phyloP scores from a whole-genome alignment of 1,140 invertebrate genomes.

The Drosophila biarmipes region DNA sequence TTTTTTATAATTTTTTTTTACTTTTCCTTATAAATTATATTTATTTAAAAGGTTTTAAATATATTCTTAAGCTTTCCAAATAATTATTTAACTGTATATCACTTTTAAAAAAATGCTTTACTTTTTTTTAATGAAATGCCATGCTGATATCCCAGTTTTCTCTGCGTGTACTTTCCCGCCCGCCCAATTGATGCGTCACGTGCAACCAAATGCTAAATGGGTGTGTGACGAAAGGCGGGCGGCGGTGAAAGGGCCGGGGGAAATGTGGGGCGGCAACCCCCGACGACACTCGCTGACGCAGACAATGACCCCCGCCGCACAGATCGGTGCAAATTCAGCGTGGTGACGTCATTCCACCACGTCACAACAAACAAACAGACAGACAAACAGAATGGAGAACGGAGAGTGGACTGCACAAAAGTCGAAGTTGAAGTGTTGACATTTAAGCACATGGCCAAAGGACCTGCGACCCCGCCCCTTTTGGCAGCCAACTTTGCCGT shows the following conservation, averaged over 20 bases:
- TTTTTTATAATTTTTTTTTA: no score
- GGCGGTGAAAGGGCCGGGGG: neutral
- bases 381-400: constrained; percentile 4
- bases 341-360: constrained; percentile 45
- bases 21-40: no score
- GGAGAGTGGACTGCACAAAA: constrained; percentile 60
- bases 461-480: neutral
- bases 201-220: constrained; percentile 30
- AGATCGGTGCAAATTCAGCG: constrained; percentile 52
- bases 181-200: constrained; percentile 51
- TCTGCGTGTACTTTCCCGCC: neutral
- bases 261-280: constrained; percentile 1
- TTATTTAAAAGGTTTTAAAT: no score
- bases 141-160: neutral
- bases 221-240: constrained; percentile 7
- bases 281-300: constrained; percentile 55
- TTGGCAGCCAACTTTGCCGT: constrained; percentile 14
- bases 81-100: no score
- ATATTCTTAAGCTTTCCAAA: no score
- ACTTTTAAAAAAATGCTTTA: no score
- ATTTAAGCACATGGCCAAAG: constrained; percentile 61
- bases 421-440: constrained; percentile 82
- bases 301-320: constrained; percentile 65
- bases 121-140: neutral
- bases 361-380: constrained; percentile 50